phyloP scores from a whole-genome alignment of 2,113 vertebrate genomes.

The Centropus unirufus region DNA sequence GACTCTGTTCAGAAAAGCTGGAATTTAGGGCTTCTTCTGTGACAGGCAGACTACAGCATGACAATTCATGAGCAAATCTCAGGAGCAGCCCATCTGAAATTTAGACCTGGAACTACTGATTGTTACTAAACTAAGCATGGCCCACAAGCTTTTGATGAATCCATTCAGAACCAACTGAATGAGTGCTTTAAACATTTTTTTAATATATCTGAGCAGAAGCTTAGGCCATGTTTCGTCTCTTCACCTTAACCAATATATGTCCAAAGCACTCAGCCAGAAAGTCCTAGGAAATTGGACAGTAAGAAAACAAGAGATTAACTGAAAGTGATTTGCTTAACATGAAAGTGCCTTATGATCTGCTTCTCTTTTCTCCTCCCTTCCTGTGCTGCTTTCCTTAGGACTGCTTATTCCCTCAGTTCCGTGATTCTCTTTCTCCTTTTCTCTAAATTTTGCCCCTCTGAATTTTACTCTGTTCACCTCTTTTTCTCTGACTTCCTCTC shows the following conservation, averaged over 20 bases:
- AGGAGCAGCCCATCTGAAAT: not conserved
- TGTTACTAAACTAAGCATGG: not conserved
- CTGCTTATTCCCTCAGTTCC: not conserved
- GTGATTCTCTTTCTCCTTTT: not conserved
- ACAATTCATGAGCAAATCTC: not conserved
- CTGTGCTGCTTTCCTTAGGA: not conserved
- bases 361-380: not conserved
- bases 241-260: not conserved
- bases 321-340: not conserved
- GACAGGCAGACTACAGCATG: not conserved
- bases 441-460: not conserved
- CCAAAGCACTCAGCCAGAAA: not conserved
- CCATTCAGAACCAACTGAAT: not conserved
- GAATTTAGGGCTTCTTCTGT: not conserved
- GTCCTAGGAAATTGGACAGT: not conserved
- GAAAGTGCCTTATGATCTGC: not conserved
- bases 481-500: not conserved
- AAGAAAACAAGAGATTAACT: not conserved
- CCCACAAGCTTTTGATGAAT: constrained; percentile 17
- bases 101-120: not conserved
- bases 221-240: not conserved
- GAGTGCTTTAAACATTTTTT: not conserved
- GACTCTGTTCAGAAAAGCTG: not conserved
- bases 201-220: not conserved
- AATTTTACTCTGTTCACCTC: not conserved